Base-by-base conservation (phyloP, 2,797 vertebrate genomes). In the Brachyalestes nurse region DNA sequence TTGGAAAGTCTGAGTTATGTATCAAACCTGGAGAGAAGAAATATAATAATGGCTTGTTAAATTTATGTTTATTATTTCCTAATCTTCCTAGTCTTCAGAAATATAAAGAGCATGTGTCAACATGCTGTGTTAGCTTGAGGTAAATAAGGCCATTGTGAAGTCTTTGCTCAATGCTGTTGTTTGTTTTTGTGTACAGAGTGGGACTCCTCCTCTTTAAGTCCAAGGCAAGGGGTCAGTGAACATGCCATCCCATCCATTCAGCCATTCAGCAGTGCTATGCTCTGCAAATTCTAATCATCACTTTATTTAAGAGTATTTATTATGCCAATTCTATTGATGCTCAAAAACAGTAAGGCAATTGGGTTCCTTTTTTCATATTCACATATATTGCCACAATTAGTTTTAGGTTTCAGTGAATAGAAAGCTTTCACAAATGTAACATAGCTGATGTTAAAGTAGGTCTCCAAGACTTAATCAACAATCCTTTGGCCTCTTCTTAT, bases 141-240 rank as follows among this genome's bases (percentile, higher is more conserved):
- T 83, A 84, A 88, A 83, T 75, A 80, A 14, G 21, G 23, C 77
- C 77, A 82, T 88, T 85, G 81, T 85, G 75, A 67, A 61, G 72
- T 47, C 61, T 60, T 80, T 62, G 78, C 72, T 86, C 86, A 75
- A 47, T 74, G 80, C 64, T 81, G 1, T 16, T 42, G 66, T 57
- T 51, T 83, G 81, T 62, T 61, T 81, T 40, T 81, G 66, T 47
- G 51, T 60, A 53, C 51, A 38, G 16, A 34, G 6, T 55, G 57
- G 34, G 55, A 55, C 66, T 75, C 25, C 66, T 75, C 25, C 80
- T 64, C 47, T 58, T 81, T 61, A 69, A 82, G 78, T 69, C 78
- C 57, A 81, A 25, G 64, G 70, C n/a, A 78, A 34, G 23, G 61
- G 72, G 13, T 67, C 72, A 79, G 5, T 40, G 51, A 61, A 66